Evolutionary conservation across 2,797 vertebrate species (phyloP).

Genomic region (Threskiornis aethiopicus): DNA sequence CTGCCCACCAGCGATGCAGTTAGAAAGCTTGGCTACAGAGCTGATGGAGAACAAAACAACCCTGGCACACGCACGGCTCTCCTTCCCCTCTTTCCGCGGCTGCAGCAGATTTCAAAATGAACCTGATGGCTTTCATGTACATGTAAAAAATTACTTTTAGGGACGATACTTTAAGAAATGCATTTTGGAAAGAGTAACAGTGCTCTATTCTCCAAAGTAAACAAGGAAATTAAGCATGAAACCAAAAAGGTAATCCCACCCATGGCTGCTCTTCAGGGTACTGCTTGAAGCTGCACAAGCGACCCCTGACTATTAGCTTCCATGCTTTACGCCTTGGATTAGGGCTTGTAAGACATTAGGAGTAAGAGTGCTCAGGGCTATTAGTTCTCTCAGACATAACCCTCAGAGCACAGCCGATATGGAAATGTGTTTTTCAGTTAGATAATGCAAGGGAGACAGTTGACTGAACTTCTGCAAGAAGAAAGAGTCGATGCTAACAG

Average conservation of each 20-base stretch:
- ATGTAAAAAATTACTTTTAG: not conserved
- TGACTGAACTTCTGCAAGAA: not conserved
- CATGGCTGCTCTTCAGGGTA: not conserved
- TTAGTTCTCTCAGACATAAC: not conserved
- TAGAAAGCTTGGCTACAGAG: not conserved
- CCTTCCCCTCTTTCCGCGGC: not conserved
- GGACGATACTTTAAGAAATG: not conserved
- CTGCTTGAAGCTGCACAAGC: not conserved
- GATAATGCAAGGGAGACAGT: not conserved
- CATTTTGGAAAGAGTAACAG: not conserved
- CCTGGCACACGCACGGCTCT: not conserved
- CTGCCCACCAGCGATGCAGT: not conserved
- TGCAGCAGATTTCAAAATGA: not conserved
- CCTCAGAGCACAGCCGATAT: not conserved
- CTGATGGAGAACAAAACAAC: not conserved
- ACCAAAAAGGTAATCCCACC: not conserved
- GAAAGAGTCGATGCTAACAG: not conserved
- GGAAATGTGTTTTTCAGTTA: not conserved
- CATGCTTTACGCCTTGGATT: not conserved
- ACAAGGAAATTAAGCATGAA: not conserved
- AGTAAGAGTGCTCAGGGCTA: not conserved
- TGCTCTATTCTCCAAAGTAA: not conserved
- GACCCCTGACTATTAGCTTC: not conserved
- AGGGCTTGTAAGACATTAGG: not conserved
- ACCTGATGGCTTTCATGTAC: accelerated